phyloP scores from a whole-genome alignment of 2,797 vertebrate genomes.

The Buceros bicornis region DNA sequence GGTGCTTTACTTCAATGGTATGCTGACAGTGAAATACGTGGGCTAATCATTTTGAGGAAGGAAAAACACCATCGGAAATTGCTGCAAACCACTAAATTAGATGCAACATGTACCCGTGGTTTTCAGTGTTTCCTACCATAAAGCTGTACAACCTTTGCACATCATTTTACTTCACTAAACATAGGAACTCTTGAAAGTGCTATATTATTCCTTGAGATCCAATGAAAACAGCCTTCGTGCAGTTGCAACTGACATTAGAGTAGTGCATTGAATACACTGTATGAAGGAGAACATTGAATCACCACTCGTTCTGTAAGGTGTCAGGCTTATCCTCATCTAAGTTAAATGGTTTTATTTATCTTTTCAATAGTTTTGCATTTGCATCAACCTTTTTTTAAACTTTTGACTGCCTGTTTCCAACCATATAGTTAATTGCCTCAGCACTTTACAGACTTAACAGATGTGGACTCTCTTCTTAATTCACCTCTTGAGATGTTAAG shows the following conservation, averaged over 20 bases:
- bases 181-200: background rate
- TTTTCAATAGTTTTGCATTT: background rate
- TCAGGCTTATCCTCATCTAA: background rate
- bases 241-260: background rate
- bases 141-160: background rate
- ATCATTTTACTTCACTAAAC: background rate
- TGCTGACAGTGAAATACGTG: rapidly evolving
- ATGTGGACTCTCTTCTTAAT: background rate
- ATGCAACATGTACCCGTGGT: background rate
- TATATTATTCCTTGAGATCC: background rate
- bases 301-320: background rate
- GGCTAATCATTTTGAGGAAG: background rate
- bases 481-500: background rate
- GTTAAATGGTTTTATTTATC: background rate
- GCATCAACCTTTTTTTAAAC: background rate
- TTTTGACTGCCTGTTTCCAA: background rate
- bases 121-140: background rate
- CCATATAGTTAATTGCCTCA: background rate
- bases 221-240: background rate
- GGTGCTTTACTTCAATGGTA: background rate
- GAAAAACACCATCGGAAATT: background rate
- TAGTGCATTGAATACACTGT: background rate
- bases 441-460: background rate
- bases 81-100: background rate
- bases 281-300: background rate